Evolutionary conservation across 2,113 vertebrate species (phyloP).

Genomic region (Nicator chloris): DNA sequence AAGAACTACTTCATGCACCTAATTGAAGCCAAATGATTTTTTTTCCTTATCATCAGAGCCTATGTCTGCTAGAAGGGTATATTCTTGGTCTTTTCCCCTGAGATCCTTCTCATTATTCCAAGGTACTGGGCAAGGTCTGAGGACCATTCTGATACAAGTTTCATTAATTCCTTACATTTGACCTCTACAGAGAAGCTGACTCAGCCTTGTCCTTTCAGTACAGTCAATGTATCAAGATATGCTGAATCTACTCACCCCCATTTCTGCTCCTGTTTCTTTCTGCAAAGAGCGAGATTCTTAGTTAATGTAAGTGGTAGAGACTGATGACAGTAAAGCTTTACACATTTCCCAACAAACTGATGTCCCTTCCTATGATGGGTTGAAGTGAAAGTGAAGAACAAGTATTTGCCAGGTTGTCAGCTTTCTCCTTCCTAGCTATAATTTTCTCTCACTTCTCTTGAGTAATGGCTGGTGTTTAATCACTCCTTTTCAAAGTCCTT

Average conservation of each 20-base stretch:
- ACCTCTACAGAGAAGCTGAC: neutral
- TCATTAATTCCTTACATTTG: neutral
- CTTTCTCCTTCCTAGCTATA: neutral
- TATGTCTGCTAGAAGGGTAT: neutral
- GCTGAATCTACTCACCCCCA: rapidly evolving
- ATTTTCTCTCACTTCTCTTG: neutral
- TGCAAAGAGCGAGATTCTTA: neutral
- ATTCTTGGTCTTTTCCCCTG: neutral
- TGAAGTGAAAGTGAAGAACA: neutral
- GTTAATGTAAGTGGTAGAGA: neutral
- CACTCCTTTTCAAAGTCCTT: neutral
- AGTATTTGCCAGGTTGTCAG: neutral
- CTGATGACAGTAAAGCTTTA: neutral
- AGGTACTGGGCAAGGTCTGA: neutral
- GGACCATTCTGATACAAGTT: neutral
- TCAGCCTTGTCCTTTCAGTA: neutral
- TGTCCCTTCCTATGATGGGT: neutral
- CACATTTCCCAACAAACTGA: neutral
- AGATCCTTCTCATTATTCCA: neutral
- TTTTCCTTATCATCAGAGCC: neutral
- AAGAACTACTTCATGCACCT: neutral
- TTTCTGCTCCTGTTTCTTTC: neutral
- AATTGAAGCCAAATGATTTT: neutral
- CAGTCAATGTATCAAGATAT: neutral
- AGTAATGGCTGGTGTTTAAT: neutral